Conservation (phyloP, 2,888 invertebrate species). For the Acrobasis repandana region DNA sequence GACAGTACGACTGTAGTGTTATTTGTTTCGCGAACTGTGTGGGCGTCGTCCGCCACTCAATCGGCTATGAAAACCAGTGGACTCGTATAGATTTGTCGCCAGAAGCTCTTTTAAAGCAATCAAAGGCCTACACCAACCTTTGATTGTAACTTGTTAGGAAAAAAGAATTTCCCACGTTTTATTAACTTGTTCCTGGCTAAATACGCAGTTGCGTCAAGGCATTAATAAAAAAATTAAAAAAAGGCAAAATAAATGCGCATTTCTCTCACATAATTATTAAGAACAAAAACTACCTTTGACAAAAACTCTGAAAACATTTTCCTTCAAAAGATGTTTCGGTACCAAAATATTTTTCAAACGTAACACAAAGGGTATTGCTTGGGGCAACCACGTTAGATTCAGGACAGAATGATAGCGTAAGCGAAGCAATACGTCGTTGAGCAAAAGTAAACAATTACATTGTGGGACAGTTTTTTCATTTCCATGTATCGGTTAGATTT, state of each 20-base stretch:
- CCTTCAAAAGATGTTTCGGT: conserved; percentile 1
- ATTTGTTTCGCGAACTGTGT: too few relatives aligned
- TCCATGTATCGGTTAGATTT: conserved; percentile 23
- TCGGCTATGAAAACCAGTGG: too few relatives aligned
- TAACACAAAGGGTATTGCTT: conserved; percentile 7
- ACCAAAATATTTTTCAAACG: not conserved
- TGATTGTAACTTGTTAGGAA: too few relatives aligned
- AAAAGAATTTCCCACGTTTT: too few relatives aligned
- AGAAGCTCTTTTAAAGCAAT: too few relatives aligned
- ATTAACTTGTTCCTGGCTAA: too few relatives aligned
- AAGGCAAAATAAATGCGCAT: not conserved
- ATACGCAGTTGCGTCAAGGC: too few relatives aligned
- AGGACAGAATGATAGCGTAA: not conserved
- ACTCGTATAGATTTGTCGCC: too few relatives aligned
- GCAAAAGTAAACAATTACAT: conserved; percentile 16
- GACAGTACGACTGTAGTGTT: too few relatives aligned
- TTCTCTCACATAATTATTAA: not conserved
- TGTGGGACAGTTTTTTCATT: not conserved
- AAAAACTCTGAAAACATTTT: not conserved
- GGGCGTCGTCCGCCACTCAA: too few relatives aligned
- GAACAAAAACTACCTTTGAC: not conserved
- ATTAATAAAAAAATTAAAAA: too few relatives aligned
- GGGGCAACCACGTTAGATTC: not conserved
- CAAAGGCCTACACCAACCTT: too few relatives aligned
- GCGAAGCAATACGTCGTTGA: conserved; percentile 4